Percentiles rank a stretch among this genome's conserved stretches.
Conservation (phyloP, 1,140 invertebrate species). For the Drosophila sturtevanti region DNA sequence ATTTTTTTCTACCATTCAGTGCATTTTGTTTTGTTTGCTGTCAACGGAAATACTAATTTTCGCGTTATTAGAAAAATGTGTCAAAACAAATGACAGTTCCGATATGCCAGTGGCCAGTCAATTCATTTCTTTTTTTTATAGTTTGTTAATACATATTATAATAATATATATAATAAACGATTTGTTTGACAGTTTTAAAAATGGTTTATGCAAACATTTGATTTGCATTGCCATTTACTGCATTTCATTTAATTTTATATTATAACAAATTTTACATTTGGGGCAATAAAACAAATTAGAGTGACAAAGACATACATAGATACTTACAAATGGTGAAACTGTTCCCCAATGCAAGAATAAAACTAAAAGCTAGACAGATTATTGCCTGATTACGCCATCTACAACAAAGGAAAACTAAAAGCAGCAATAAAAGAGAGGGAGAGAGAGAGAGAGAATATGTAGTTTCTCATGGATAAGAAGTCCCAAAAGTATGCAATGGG, state of each 20-base stretch:
- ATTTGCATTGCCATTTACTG: not conserved
- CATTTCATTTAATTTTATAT: not conserved
- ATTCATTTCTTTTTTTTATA: slow-evolving; percentile 21
- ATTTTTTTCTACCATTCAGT: slow-evolving; percentile 17
- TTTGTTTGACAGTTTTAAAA: not conserved
- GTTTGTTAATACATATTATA: slow-evolving; percentile 11
- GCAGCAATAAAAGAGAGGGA: slow-evolving; percentile 23
- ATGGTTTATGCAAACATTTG: not conserved
- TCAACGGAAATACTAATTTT: slow-evolving; percentile 64
- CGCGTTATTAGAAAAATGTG: slow-evolving; percentile 72
- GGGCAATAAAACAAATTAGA: slow-evolving; percentile 26
- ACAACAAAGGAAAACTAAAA: slow-evolving; percentile 6
- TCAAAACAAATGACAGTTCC: slow-evolving; percentile 68
- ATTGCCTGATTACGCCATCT: slow-evolving; percentile 51
- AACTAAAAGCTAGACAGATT: slow-evolving; percentile 54
- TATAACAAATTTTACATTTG: slow-evolving; percentile 45
- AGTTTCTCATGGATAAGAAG: slow-evolving; percentile 39
- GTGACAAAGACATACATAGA: slow-evolving; percentile 52
- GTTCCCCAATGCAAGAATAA: slow-evolving; percentile 17
- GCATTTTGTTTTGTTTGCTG: slow-evolving; percentile 22
- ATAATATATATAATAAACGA: not conserved
- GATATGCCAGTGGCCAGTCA: slow-evolving; percentile 34
- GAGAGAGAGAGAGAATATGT: too few species aligned
- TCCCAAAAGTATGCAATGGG: slow-evolving; percentile 56
- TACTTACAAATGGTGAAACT: slow-evolving; percentile 2